phyloP scores from a whole-genome alignment of 1,140 invertebrate species.

The Drosophila willistoni region DNA sequence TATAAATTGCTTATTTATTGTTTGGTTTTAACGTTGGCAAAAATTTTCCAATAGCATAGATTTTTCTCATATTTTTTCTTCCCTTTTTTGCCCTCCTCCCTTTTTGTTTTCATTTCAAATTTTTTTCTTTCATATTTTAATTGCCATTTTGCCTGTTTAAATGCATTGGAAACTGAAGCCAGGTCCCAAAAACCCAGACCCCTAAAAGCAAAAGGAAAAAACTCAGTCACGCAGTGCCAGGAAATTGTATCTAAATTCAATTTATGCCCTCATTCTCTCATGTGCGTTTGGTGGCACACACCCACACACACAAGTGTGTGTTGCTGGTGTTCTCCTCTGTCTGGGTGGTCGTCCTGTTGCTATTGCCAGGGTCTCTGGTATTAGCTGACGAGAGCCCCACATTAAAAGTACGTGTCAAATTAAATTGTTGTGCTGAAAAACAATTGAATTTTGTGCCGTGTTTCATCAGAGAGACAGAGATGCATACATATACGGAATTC shows the following conservation, averaged over 20 bases:
- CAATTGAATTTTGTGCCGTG: slow-evolving; percentile 76
- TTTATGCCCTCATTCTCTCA: slow-evolving; percentile 63
- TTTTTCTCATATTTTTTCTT: slow-evolving; percentile 3
- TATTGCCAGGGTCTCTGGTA: slow-evolving; percentile 39
- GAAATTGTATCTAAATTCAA: slow-evolving; percentile 81
- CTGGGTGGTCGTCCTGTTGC: slow-evolving; percentile 14
- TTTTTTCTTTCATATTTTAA: slow-evolving; percentile 38
- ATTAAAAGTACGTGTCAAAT: slow-evolving; percentile 81
- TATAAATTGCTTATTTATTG: slow-evolving; percentile 80
- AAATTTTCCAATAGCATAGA: slow-evolving; percentile 44
- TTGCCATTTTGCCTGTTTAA: slow-evolving; percentile 40
- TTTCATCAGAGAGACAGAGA: slow-evolving; percentile 47
- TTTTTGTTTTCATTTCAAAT: background rate
- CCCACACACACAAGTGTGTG: slow-evolving; percentile 27
- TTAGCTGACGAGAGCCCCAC: slow-evolving; percentile 62
- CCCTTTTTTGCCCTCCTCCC: slow-evolving; percentile 1
- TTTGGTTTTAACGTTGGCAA: slow-evolving; percentile 47
- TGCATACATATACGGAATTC: background rate
- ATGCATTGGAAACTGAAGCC: slow-evolving; percentile 24
- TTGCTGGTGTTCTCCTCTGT: slow-evolving; percentile 15
- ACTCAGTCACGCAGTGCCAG: slow-evolving; percentile 72
- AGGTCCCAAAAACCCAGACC: background rate
- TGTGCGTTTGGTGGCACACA: background rate
- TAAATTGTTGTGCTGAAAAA: slow-evolving; percentile 77
- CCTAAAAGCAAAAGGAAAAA: background rate